These are phyloP conservation scores for Leptinotarsa lineolata DNA, from an alignment of 1,140 invertebrate genomes.

Conservation along the genomic window DNA sequence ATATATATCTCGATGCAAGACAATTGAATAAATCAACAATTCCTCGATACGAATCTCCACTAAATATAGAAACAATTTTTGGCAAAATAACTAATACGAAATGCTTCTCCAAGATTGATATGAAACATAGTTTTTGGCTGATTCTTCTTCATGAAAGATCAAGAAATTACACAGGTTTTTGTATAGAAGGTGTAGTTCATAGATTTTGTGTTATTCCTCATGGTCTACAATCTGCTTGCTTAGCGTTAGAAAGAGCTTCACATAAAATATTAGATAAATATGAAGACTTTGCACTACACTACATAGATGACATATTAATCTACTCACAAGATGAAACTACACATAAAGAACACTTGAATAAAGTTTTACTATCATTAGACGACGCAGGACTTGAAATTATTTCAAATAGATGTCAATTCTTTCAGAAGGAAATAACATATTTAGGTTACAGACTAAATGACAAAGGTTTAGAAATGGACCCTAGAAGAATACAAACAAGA, in stretches of 20 bases:
- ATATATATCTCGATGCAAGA: slow-evolving; percentile 54
- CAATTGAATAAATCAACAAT: slow-evolving; percentile 50
- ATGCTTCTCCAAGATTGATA: slow-evolving; percentile 47
- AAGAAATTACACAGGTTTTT: slow-evolving; percentile 45
- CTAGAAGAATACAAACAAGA: slow-evolving; percentile 27
- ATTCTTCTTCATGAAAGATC: slow-evolving; percentile 48
- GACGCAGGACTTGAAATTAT: too few species aligned
- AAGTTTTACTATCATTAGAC: too few species aligned
- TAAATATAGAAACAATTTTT: slow-evolving; percentile 57
- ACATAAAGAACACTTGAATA: too few species aligned
- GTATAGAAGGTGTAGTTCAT: slow-evolving; percentile 52
- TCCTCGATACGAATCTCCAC: slow-evolving; percentile 55
- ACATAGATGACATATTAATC: slow-evolving; percentile 34
- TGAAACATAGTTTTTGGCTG: slow-evolving; percentile 43
- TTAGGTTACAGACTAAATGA: too few species aligned
- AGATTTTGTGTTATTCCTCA: slow-evolving; percentile 58
- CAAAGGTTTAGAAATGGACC: slow-evolving; percentile 23
- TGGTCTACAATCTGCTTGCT: slow-evolving; percentile 55
- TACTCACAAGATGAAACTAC: too few species aligned
- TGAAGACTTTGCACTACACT: slow-evolving; percentile 12
- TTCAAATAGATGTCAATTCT: slow-evolving; percentile 25
- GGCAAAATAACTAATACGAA: too few species aligned
- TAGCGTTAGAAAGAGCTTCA: slow-evolving; percentile 56
- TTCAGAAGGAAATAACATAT: slow-evolving; percentile 10
- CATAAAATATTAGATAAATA: slow-evolving; percentile 29